A percentile compares a stretch with the other conserved stretches of the same genome.
These are phyloP conservation scores for Scaptomyza graminum DNA, from an alignment of 1,140 invertebrate species.

Conservation along the genomic window DNA sequence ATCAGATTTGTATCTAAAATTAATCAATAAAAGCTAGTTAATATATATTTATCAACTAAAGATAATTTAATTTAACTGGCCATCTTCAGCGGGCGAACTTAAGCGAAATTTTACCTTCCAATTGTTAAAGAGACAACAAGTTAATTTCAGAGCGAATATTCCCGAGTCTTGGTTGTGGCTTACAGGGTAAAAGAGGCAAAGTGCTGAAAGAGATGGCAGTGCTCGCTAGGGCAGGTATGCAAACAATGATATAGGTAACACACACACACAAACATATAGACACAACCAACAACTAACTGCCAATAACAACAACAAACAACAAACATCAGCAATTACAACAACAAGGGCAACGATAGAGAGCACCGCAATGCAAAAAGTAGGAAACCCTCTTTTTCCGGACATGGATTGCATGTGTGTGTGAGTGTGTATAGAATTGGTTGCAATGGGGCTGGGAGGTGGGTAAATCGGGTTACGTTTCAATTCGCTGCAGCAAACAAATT, in stretches of 20 bases:
- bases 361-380: slow-evolving; percentile 40
- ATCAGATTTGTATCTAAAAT: too few species aligned
- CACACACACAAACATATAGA: background rate
- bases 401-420: slow-evolving; percentile 4
- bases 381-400: slow-evolving; percentile 3
- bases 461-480: slow-evolving; percentile 54
- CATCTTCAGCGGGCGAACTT: too few species aligned
- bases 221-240: background rate
- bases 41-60: too few species aligned
- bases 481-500: slow-evolving; percentile 73
- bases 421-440: background rate
- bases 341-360: slow-evolving; percentile 12
- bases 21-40: too few species aligned
- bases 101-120: too few species aligned
- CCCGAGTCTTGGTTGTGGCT: background rate
- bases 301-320: background rate
- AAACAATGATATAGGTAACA: slow-evolving; percentile 8
- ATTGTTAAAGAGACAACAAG: too few species aligned
- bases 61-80: too few species aligned
- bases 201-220: background rate
- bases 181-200: background rate
- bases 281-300: background rate
- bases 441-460: background rate
- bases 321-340: slow-evolving; percentile 23
- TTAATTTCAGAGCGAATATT: background rate